Percentiles rank a stretch among this genome's conserved stretches.
Conservation (phyloP, 2,113 vertebrate species). For the Ceuthmochares aereus region DNA sequence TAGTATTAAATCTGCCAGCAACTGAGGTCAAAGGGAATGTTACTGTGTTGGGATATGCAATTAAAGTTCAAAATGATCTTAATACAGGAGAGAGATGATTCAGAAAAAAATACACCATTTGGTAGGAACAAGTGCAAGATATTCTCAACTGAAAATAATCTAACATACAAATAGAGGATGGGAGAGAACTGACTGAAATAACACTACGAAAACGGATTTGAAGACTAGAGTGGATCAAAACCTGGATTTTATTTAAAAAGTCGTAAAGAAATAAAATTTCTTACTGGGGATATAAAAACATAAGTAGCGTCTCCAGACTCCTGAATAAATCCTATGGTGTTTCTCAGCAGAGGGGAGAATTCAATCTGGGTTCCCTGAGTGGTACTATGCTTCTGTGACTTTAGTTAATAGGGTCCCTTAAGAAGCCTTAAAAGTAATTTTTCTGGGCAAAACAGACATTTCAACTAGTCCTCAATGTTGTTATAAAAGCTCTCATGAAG, state of each 20-base stretch:
- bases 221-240: background rate
- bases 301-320: background rate
- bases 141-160: background rate
- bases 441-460: background rate
- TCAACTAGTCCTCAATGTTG: background rate
- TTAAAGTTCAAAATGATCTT: background rate
- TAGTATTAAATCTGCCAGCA: background rate
- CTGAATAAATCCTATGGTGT: background rate
- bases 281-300: background rate
- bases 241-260: background rate
- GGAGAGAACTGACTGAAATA: background rate
- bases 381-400: background rate
- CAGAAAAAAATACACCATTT: background rate
- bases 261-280: background rate
- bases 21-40: background rate
- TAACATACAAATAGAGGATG: background rate
- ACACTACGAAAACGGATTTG: background rate
- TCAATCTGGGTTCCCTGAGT: background rate
- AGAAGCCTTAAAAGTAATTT: background rate
- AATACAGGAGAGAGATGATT: background rate
- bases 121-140: background rate
- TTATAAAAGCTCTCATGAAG: background rate
- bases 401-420: background rate
- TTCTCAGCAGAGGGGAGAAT: background rate
- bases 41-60: background rate